Evolutionary conservation across 2,113 vertebrate genomes (phyloP).

Genomic region (Mellivora capensis): DNA sequence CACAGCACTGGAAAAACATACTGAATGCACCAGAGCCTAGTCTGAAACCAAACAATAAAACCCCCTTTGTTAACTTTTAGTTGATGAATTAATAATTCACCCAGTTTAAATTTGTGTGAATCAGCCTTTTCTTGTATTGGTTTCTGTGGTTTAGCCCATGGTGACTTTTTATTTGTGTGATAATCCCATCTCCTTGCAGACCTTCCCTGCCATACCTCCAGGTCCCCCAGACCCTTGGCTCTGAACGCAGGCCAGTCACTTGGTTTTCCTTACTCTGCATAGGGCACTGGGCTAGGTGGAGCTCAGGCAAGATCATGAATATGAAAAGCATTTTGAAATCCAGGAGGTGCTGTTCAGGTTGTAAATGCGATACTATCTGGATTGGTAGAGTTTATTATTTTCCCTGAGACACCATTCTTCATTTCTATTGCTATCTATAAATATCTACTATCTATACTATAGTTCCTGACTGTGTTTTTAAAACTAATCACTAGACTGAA

Average conservation of each 20-base stretch:
- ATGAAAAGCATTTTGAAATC: neutral
- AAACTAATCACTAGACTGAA: neutral
- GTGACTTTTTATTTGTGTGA: neutral
- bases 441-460: neutral
- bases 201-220: neutral
- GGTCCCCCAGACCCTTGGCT: neutral
- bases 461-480: neutral
- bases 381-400: neutral
- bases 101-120: neutral
- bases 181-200: neutral
- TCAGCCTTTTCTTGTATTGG: neutral
- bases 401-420: neutral
- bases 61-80: neutral
- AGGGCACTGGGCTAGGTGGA: neutral
- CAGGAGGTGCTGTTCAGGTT: neutral
- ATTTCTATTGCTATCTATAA: neutral
- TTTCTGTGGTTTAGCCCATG: neutral
- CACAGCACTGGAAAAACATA: neutral
- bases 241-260: neutral
- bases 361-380: neutral
- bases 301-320: neutral
- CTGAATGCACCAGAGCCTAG: neutral
- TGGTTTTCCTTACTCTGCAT: neutral
- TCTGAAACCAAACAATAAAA: neutral
- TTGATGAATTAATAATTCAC: neutral